Conservation (phyloP, 2,797 vertebrate species). For the Neostethus bicornis region DNA sequence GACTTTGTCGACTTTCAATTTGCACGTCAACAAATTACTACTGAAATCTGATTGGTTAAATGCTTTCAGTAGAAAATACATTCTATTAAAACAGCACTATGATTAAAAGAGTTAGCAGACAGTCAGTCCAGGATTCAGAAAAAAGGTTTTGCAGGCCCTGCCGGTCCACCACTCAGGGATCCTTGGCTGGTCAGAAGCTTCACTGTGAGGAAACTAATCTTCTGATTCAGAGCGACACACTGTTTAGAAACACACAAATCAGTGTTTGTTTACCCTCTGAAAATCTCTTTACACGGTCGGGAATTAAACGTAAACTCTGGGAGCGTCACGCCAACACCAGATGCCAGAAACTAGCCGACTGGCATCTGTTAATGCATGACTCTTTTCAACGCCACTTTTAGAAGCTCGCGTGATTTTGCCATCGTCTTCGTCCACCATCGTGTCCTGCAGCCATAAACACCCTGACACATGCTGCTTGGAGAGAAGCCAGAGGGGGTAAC, state of each 20-base stretch:
- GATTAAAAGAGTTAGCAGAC: too few species aligned
- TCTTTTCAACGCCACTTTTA: conserved; percentile 61
- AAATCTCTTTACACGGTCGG: conserved; percentile 51
- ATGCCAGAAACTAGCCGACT: conserved; percentile 60
- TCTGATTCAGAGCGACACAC: conserved; percentile 29
- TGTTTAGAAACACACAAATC: conserved; percentile 48
- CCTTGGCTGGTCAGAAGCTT: conserved; percentile 16
- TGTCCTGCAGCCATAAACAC: conserved; percentile 37
- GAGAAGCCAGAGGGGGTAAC: conserved; percentile 25
- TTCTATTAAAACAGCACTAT: too few species aligned
- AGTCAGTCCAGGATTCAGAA: too few species aligned
- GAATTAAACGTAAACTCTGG: conserved; percentile 47
- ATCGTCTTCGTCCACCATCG: conserved; percentile 33
- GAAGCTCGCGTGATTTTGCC: conserved; percentile 63
- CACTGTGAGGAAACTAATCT: conserved; percentile 23
- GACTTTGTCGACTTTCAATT: too few species aligned
- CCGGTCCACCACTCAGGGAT: too few species aligned
- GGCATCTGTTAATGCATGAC: conserved; percentile 66
- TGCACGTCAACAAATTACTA: too few species aligned
- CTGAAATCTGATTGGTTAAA: too few species aligned
- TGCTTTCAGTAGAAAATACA: too few species aligned
- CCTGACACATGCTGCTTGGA: conserved; percentile 29
- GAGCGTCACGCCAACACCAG: conserved; percentile 59
- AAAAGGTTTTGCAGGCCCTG: too few species aligned
- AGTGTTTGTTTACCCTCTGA: conserved; percentile 58